These are phyloP conservation scores for Andrena haemorrhoa DNA, from an alignment of 2,888 invertebrate genomes.

Conservation along the genomic window DNA sequence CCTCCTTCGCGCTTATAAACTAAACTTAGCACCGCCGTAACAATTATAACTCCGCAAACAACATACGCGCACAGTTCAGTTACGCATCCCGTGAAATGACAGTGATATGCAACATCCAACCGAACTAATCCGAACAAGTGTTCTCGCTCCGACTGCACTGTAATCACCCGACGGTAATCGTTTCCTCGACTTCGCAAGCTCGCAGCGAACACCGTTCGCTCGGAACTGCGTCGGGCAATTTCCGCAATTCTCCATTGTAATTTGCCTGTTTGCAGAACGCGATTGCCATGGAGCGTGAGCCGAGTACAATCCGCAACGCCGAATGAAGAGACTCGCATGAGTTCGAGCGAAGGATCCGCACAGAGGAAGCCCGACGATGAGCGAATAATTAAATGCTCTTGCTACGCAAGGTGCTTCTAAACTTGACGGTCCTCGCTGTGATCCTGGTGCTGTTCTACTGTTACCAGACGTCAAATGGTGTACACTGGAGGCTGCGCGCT, in stretches of 20 bases:
- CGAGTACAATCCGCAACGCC: background rate
- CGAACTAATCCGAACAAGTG: background rate
- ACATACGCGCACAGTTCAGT: background rate
- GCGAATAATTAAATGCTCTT: slow-evolving; percentile 81
- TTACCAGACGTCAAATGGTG: slow-evolving; percentile 78
- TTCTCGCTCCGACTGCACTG: background rate
- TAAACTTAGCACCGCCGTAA: background rate
- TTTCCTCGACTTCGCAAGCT: too few relatives aligned
- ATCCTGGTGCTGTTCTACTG: slow-evolving; percentile 81
- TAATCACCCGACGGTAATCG: too few relatives aligned
- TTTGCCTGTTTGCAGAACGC: background rate
- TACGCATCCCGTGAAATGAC: background rate
- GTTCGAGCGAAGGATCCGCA: background rate
- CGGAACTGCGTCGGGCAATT: background rate
- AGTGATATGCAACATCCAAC: background rate
- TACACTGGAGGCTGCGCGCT: slow-evolving; percentile 65
- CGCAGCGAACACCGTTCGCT: background rate
- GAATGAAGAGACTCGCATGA: background rate
- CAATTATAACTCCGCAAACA: background rate
- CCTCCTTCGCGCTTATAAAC: background rate
- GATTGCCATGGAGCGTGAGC: background rate
- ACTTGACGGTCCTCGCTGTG: slow-evolving; percentile 75
- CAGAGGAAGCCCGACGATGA: slow-evolving; percentile 62
- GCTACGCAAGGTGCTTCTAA: slow-evolving; percentile 81
- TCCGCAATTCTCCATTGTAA: background rate